Base-by-base conservation (phyloP, 2,797 vertebrate genomes). In the Picus viridis region DNA sequence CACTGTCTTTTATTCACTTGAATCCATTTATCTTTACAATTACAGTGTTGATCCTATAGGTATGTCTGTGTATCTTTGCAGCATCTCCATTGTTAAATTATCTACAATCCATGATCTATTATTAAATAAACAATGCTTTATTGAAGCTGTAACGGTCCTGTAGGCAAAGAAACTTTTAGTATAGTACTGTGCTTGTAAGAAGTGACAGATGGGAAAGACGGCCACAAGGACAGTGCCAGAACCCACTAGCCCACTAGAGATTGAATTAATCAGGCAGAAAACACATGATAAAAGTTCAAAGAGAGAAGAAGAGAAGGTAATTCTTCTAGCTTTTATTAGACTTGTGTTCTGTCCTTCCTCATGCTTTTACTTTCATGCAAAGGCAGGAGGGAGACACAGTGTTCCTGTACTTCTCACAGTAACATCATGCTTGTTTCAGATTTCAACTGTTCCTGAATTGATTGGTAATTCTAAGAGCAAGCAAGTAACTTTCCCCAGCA, bases 231-330 rank as follows among this genome's bases (percentile, higher is more conserved):
- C 70, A 83, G 57, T 19, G 19, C 47, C 14, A 23, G 89, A 94
- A 71, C 77, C 64, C 45, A 68, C 77, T 96, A 93, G 96, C 58
- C 54, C 83, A 86, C 57, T 30, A 76, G 77, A 96, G 94, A 95
- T 90, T 93, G 84, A 91, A 78, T 68, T 68, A 80, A 96, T 96
- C 95, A 95, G 90, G 96, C 94, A 95, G 88, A 72, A 87, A 84
- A 88, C 57, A 4, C 63, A 63, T 5, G 23, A 24, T 41, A 86
- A 89, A 43, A 70, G 36, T 54, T 26, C 13, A 64, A 84, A 65
- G 45, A 83, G 27, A 49, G 26, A 70, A 62, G 29, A 79, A 47
- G 9, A 72, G 4, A 79, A 47, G 9, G 70, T 3, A 74, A 72
- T 16, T 82, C 30, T 83, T 13, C 13, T 45, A 49, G n/a, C 7